Conservation (phyloP, 1,140 invertebrate genomes). For the Meloidogyne chitwoodi region DNA sequence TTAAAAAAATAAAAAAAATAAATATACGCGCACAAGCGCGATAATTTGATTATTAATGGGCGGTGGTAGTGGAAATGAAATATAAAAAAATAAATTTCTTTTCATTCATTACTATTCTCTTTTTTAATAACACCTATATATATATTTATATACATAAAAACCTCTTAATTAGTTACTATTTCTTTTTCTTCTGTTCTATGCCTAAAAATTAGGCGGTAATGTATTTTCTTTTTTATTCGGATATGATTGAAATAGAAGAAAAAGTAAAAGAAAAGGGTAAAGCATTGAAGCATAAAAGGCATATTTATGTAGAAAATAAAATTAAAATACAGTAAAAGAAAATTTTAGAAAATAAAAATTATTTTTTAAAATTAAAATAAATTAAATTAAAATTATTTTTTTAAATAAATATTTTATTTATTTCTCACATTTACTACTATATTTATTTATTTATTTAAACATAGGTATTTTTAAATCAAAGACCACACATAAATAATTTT, state of each 20-base stretch:
- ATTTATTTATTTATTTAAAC: too few relatives aligned
- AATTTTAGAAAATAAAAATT: not conserved
- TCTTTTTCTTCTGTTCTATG: not conserved
- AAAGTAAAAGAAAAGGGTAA: not conserved
- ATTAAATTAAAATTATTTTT: not conserved
- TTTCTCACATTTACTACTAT: not conserved
- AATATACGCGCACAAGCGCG: not conserved
- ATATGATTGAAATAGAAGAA: not conserved
- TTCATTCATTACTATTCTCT: too few relatives aligned
- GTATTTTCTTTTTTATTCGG: not conserved
- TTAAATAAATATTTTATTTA: not conserved
- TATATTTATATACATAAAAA: not conserved
- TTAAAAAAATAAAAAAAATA: too few relatives aligned
- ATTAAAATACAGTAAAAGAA: not conserved
- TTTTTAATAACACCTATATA: not conserved
- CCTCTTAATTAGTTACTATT: not conserved
- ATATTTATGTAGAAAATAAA: not conserved
- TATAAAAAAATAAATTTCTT: too few relatives aligned
- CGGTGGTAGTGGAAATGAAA: not conserved
- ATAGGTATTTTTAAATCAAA: not conserved
- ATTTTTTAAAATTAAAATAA: not conserved
- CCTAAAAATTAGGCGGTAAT: conserved; percentile 1
- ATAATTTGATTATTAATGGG: conserved; percentile 23
- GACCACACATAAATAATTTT: not conserved
- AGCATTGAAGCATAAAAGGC: not conserved